Percentiles rank a stretch among this genome's conserved stretches.
phyloP scores from a whole-genome alignment of 2,888 invertebrate species.

The Lycia hirtaria region DNA sequence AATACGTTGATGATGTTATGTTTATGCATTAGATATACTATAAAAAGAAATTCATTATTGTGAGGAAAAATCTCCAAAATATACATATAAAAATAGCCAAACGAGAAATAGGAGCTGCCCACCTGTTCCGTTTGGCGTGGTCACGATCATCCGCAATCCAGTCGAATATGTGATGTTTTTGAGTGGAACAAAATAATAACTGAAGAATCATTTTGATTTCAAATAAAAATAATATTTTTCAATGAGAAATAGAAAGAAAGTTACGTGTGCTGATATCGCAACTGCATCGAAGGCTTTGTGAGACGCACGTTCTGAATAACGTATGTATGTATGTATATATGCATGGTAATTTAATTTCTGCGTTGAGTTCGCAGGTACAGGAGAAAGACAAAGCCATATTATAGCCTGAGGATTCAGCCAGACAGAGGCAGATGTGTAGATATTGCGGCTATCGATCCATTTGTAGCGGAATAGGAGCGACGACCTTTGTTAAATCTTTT shows the following conservation, averaged over 20 bases:
- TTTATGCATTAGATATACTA: background rate
- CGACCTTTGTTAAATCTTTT: slow-evolving; percentile 13
- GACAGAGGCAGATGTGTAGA: slow-evolving; percentile 19
- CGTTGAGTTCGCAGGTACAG: slow-evolving; percentile 9
- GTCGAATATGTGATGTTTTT: slow-evolving; percentile 52
- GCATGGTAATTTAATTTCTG: slow-evolving; percentile 37
- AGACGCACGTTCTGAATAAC: background rate
- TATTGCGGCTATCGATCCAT: slow-evolving; percentile 35
- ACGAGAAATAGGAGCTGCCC: slow-evolving; percentile 31
- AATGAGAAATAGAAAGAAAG: background rate
- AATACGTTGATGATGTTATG: no score
- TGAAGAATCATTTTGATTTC: slow-evolving; percentile 43
- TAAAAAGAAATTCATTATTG: background rate
- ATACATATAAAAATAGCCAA: background rate
- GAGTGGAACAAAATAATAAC: slow-evolving; percentile 52
- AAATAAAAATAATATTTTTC: background rate
- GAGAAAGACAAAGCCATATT: slow-evolving; percentile 25
- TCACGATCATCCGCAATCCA: slow-evolving; percentile 48
- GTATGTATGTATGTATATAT: slow-evolving; percentile 1
- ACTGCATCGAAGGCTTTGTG: background rate
- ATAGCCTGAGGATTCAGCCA: slow-evolving; percentile 13
- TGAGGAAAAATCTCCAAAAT: background rate
- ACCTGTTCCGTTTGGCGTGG: slow-evolving; percentile 52
- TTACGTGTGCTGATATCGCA: background rate
- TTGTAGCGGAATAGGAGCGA: slow-evolving; percentile 23